A percentile compares a stretch with the other conserved stretches of the same genome.
Evolutionary conservation across 1,140 invertebrate genomes (phyloP).

Genomic region (Ips typographus): DNA sequence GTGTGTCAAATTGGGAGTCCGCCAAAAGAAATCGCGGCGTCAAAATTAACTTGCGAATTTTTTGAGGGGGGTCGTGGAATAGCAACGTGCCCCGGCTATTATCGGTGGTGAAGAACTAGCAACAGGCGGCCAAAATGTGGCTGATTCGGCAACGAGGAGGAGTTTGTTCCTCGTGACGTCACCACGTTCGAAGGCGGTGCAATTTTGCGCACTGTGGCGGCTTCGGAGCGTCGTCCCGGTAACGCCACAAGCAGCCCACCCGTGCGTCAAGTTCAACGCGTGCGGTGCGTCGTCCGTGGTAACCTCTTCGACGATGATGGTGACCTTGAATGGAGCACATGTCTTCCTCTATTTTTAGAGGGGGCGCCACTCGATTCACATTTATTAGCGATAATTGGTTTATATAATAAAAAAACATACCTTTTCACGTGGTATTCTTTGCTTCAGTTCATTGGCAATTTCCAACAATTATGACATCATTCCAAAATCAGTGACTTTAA

Average conservation of each 20-base stretch:
- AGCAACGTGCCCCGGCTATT: slow-evolving; percentile 27
- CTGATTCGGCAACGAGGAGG: slow-evolving; percentile 44
- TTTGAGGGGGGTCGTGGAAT: neutral
- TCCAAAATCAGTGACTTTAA: too few relatives aligned
- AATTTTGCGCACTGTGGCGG: slow-evolving; percentile 44
- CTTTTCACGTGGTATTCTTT: too few relatives aligned
- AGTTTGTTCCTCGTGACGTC: slow-evolving; percentile 46
- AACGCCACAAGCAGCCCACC: slow-evolving; percentile 46
- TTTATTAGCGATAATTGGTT: too few relatives aligned
- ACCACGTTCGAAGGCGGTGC: slow-evolving; percentile 47
- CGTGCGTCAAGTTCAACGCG: slow-evolving; percentile 40
- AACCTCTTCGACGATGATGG: slow-evolving; percentile 38
- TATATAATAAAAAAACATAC: too few relatives aligned
- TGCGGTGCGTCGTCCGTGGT: slow-evolving; percentile 47
- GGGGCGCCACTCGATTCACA: too few relatives aligned
- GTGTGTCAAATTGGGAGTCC: neutral
- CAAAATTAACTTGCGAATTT: slow-evolving; percentile 1
- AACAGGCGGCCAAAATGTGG: slow-evolving; percentile 50
- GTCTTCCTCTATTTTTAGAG: slow-evolving; percentile 7
- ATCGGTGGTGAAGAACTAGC: slow-evolving; percentile 48
- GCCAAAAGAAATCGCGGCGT: slow-evolving; percentile 1
- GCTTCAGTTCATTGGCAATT: too few relatives aligned
- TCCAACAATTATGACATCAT: too few relatives aligned
- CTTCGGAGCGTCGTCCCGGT: slow-evolving; percentile 42
- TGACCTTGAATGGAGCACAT: slow-evolving; percentile 42